Percentiles rank a stretch among this genome's conserved stretches.
Evolutionary conservation across 2,888 invertebrate genomes (phyloP).

Genomic region (Mamestra brassicae): DNA sequence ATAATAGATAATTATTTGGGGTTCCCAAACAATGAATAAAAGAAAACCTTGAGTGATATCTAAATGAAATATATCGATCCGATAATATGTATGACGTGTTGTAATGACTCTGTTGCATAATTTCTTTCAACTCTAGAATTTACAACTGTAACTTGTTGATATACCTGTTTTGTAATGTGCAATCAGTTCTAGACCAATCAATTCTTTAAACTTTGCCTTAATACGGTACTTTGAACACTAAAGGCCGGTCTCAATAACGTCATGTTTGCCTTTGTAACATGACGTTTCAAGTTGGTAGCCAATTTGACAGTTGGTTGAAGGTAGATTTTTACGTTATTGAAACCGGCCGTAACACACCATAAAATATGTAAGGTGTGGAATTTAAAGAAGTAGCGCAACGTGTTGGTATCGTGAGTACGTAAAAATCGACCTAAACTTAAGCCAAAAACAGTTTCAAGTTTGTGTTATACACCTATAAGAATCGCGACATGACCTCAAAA

Average conservation of each 20-base stretch:
- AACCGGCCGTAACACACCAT: background rate
- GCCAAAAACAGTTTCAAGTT: constrained; percentile 20
- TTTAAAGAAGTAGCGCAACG: background rate
- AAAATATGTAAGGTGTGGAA: background rate
- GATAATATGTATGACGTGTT: constrained; percentile 20
- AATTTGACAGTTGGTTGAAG: no score
- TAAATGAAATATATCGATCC: constrained; percentile 2
- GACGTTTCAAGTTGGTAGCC: no score
- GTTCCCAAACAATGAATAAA: background rate
- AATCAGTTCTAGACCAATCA: background rate
- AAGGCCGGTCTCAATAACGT: no score
- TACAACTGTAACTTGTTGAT: background rate
- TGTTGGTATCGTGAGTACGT: background rate
- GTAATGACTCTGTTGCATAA: background rate
- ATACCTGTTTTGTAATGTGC: background rate
- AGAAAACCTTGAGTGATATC: constrained; percentile 28
- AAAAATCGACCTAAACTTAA: constrained; percentile 5
- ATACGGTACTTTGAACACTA: background rate
- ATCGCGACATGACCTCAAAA: constrained; percentile 63
- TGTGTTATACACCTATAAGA: constrained; percentile 19
- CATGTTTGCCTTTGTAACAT: no score
- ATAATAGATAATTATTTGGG: constrained; percentile 2
- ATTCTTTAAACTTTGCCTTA: background rate
- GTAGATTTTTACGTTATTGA: no score
- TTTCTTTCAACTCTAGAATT: background rate